Percentiles rank a stretch among this genome's conserved stretches.
These are phyloP conservation scores for Apis mellifera DNA, from an alignment of 1,140 invertebrate genomes.

Conservation along the genomic window DNA sequence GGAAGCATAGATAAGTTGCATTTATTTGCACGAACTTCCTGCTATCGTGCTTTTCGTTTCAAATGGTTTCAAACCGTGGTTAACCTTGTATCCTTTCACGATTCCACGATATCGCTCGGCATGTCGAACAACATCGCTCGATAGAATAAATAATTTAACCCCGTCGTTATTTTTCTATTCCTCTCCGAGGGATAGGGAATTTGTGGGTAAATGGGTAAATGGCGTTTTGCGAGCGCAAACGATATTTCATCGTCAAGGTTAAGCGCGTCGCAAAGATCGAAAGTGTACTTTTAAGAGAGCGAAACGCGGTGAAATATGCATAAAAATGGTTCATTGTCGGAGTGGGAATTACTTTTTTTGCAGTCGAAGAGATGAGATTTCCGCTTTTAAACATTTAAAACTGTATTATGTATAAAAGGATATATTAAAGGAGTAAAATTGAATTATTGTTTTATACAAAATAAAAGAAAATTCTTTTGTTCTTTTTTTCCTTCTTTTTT, in stretches of 20 bases:
- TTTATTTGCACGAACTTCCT: not conserved
- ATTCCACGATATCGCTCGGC: not conserved
- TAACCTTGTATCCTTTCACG: not conserved
- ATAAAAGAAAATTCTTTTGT: not conserved
- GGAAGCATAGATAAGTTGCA: not conserved
- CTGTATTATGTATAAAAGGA: no score
- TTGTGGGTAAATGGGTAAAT: not conserved
- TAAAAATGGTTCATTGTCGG: not conserved
- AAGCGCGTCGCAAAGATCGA: not conserved
- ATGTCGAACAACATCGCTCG: not conserved
- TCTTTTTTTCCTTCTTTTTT: no score
- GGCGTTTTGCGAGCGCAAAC: not conserved
- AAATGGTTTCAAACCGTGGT: not conserved
- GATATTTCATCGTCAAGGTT: not conserved
- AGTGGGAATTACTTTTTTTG: no score
- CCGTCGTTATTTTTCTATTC: not conserved
- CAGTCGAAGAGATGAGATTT: no score
- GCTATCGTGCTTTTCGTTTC: not conserved
- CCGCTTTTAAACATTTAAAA: no score
- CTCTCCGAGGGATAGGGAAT: not conserved
- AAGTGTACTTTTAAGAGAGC: not conserved
- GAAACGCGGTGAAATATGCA: not conserved
- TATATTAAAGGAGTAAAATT: no score
- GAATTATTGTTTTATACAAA: no score
- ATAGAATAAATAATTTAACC: slow-evolving; percentile 7